phyloP scores from a whole-genome alignment of 2,888 invertebrate species.

The Pyrrhosoma nymphula region DNA sequence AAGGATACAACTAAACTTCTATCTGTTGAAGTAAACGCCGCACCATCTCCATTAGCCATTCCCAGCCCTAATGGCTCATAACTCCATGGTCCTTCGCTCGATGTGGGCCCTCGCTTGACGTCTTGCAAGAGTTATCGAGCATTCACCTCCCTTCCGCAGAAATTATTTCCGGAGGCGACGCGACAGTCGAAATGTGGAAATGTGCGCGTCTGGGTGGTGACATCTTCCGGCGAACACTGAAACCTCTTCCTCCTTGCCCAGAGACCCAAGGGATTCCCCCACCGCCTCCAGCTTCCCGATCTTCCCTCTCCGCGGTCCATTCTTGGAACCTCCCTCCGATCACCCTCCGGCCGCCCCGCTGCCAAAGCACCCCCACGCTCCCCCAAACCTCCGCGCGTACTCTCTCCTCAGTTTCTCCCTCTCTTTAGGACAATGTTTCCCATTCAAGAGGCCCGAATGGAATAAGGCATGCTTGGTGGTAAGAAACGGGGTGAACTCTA shows the following conservation, averaged over 20 bases:
- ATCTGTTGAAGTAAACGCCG: background rate
- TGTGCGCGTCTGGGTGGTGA: background rate
- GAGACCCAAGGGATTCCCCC: background rate
- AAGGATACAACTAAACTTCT: background rate
- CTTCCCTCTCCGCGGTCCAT: background rate
- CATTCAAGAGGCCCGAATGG: conserved; percentile 9
- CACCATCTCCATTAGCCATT: no score
- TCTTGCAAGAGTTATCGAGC: background rate
- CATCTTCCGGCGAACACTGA: background rate
- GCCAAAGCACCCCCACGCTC: background rate
- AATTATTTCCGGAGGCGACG: background rate
- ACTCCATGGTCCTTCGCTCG: background rate
- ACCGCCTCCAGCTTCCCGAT: background rate
- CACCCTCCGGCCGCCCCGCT: background rate
- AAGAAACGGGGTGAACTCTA: conserved; percentile 16
- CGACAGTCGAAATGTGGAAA: no score
- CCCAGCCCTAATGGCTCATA: background rate
- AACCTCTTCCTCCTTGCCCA: background rate
- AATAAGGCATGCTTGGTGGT: background rate
- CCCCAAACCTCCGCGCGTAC: background rate
- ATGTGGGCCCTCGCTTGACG: background rate
- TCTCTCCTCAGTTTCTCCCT: background rate
- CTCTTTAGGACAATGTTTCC: conserved; percentile 39
- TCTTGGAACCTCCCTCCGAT: background rate
- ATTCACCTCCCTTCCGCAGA: background rate